A percentile compares a stretch with the other conserved stretches of the same genome.
phyloP scores from a whole-genome alignment of 2,888 invertebrate genomes.

The Pseudoips prasinana region DNA sequence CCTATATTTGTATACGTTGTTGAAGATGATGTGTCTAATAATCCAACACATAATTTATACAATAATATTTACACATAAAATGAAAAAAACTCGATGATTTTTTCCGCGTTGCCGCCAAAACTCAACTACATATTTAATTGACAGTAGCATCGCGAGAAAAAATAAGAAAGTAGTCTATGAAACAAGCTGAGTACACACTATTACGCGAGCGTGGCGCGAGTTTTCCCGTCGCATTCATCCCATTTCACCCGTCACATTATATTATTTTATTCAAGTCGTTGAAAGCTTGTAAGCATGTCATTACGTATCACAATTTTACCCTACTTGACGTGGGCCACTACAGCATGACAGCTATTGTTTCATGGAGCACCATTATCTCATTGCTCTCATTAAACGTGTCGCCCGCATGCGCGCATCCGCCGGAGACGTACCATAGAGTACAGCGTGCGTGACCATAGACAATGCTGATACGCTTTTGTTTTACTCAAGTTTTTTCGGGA shows the following conservation, averaged over 20 bases:
- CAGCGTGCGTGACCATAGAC: constrained; percentile 67
- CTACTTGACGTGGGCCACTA: constrained; percentile 32
- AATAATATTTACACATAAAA: too few relatives aligned
- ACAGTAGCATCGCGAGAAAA: too few relatives aligned
- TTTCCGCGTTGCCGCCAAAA: too few relatives aligned
- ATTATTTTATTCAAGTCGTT: too few relatives aligned
- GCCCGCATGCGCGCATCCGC: constrained; percentile 74
- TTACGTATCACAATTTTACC: constrained; percentile 17
- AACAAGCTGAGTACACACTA: too few relatives aligned
- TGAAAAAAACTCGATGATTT: too few relatives aligned
- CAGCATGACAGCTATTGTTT: constrained; percentile 58
- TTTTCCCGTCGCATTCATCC: constrained; percentile 5
- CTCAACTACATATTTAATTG: too few relatives aligned
- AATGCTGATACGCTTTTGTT: constrained; percentile 59
- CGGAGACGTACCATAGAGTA: constrained; percentile 51
- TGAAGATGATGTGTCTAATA: too few relatives aligned
- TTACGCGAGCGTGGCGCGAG: too few relatives aligned
- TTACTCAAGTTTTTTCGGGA: constrained; percentile 39
- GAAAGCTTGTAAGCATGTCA: neutral
- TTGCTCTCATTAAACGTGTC: constrained; percentile 63
- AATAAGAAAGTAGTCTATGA: too few relatives aligned
- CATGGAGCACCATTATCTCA: constrained; percentile 67
- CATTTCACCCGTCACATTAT: constrained; percentile 12
- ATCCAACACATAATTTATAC: too few relatives aligned
- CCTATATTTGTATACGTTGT: too few relatives aligned